These are phyloP conservation scores for Malurus cyaneus DNA, from an alignment of 2,113 vertebrate species.

Conservation along the genomic window DNA sequence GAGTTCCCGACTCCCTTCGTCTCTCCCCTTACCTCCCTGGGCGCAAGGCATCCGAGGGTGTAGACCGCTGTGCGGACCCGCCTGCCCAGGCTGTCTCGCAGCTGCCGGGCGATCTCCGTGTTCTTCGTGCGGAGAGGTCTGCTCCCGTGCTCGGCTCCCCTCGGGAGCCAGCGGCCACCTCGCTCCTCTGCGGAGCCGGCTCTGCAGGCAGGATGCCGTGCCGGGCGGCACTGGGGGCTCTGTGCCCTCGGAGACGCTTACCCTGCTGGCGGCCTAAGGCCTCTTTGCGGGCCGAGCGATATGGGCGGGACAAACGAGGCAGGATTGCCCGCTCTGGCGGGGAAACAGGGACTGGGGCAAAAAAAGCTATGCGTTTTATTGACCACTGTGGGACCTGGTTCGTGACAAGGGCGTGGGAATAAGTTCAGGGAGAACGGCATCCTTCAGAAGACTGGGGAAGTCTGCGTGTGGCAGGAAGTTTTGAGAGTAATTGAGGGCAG, in stretches of 20 bases:
- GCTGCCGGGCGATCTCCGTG: too few species aligned
- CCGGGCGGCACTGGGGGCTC: rapidly evolving
- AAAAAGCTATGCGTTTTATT: not conserved
- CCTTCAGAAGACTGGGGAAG: not conserved
- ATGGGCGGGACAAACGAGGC: not conserved
- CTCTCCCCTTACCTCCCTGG: rapidly evolving
- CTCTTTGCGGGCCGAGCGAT: too few species aligned
- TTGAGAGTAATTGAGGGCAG: too few species aligned
- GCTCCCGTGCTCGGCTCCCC: rapidly evolving
- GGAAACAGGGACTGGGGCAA: rapidly evolving
- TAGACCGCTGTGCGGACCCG: not conserved
- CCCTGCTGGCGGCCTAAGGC: not conserved
- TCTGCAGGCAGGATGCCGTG: not conserved
- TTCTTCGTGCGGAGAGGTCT: rapidly evolving
- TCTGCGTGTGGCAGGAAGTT: too few species aligned
- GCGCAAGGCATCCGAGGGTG: too few species aligned
- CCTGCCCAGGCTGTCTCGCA: not conserved
- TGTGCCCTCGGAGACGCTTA: rapidly evolving
- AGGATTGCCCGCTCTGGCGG: not conserved
- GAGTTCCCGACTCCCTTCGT: not conserved
- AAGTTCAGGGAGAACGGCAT: not conserved
- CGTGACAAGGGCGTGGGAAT: rapidly evolving
- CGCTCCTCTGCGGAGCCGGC: rapidly evolving
- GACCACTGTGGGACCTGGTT: rapidly evolving
- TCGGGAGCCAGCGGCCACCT: rapidly evolving